These are phyloP conservation scores for Nerophis lumbriciformis DNA, from an alignment of 2,113 vertebrate genomes.

Conservation along the genomic window DNA sequence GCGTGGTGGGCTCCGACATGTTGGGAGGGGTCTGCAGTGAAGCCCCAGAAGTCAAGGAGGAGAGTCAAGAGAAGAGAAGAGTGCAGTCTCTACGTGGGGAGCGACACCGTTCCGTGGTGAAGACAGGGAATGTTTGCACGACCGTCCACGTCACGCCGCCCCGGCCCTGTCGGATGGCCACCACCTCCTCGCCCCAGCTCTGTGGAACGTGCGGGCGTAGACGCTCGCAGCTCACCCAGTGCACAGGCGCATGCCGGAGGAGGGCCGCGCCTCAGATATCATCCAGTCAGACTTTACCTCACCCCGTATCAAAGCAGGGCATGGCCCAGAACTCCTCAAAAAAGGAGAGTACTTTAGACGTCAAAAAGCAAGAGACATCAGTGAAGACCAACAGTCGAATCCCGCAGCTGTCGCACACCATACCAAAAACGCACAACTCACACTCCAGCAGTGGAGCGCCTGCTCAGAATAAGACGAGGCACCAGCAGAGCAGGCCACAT, in stretches of 20 bases:
- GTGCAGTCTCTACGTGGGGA: conserved; percentile 64
- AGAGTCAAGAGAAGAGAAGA: conserved; percentile 48
- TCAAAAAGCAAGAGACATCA: conserved; percentile 36
- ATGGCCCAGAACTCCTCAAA: conserved; percentile 27
- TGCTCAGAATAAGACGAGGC: conserved; percentile 34
- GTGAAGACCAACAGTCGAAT: conserved; percentile 33
- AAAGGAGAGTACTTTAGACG: conserved; percentile 46
- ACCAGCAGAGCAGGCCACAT: conserved; percentile 44
- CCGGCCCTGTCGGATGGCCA: conserved; percentile 54
- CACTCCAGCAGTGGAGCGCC: conserved; percentile 39
- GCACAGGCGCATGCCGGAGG: conserved; percentile 65
- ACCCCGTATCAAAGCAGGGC: conserved; percentile 42
- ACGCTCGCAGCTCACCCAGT: conserved; percentile 62
- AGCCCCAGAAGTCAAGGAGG: conserved; percentile 48
- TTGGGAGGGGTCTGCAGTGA: conserved; percentile 72
- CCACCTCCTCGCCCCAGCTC: conserved; percentile 48
- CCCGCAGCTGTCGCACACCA: conserved; percentile 56
- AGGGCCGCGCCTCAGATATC: conserved; percentile 52
- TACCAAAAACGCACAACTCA: conserved; percentile 57
- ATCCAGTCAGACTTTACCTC: conserved; percentile 68
- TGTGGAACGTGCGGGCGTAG: conserved; percentile 68
- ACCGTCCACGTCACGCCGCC: conserved; percentile 60
- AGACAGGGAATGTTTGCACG: conserved; percentile 45
- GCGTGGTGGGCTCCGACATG: conserved; percentile 73
- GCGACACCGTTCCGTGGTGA: conserved; percentile 39